phyloP scores from a whole-genome alignment of 2,888 invertebrate species.

The Ophion costatus region DNA sequence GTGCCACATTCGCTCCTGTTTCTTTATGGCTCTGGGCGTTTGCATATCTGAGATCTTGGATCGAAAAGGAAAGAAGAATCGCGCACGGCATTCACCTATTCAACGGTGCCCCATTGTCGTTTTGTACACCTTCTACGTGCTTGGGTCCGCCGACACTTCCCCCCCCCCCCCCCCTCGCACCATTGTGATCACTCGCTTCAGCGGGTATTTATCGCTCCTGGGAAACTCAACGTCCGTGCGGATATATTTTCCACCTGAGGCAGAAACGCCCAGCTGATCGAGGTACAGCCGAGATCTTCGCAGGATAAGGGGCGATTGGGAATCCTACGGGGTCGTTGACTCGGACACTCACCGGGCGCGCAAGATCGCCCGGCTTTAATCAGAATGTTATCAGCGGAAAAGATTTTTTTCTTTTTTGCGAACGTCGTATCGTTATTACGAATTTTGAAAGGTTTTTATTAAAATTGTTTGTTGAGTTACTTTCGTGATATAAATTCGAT shows the following conservation, averaged over 20 bases:
- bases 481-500: no score
- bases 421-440: no score
- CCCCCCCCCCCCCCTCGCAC: not conserved
- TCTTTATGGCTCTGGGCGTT: constrained; percentile 36
- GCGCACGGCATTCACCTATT: constrained; percentile 30
- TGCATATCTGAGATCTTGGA: constrained; percentile 57
- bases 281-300: not conserved
- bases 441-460: no score
- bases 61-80: constrained; percentile 42
- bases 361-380: no score
- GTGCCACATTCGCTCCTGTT: constrained; percentile 4
- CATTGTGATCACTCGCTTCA: not conserved
- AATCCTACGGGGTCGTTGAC: constrained; percentile 6
- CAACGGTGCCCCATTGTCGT: not conserved
- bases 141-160: not conserved
- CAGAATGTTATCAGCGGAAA: not conserved
- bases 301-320: not conserved
- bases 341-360: not conserved
- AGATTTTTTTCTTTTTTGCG: not conserved
- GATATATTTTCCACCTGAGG: not conserved
- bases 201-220: not conserved
- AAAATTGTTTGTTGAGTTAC: no score
- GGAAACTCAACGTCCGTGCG: not conserved
- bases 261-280: not conserved
- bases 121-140: constrained; percentile 31